Evolutionary conservation across 92 coral and sea anemone genomes (phyloP).

Genomic region (Palythoa grandis): DNA sequence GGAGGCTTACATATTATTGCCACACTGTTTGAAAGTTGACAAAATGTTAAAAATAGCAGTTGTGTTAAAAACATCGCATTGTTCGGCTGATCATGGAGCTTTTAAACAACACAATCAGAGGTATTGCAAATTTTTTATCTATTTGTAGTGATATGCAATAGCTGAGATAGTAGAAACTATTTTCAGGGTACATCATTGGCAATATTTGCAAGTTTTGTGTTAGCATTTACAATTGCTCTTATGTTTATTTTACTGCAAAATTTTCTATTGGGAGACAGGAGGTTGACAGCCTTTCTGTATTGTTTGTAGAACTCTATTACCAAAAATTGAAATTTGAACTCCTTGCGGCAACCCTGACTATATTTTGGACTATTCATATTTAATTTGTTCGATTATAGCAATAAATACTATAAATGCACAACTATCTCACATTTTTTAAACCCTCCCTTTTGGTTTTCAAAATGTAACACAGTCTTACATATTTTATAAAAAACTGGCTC

Average conservation of each 20-base stretch:
- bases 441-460: slow-evolving; percentile 31
- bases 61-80: slow-evolving; percentile 10
- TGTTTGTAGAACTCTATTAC: slow-evolving; percentile 20
- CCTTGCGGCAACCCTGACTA: slow-evolving; percentile 19
- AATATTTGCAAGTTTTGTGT: slow-evolving; percentile 11
- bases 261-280: slow-evolving; percentile 10
- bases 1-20: slow-evolving; percentile 18
- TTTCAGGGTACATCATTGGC: slow-evolving; percentile 25
- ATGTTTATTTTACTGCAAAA: slow-evolving; percentile 10
- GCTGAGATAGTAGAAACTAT: slow-evolving; percentile 30
- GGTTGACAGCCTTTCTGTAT: slow-evolving; percentile 11
- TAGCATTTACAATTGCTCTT: slow-evolving; percentile 11
- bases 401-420: slow-evolving; percentile 3
- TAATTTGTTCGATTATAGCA: slow-evolving; percentile 8
- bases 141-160: not conserved
- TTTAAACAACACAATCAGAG: not conserved
- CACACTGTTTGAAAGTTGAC: slow-evolving; percentile 29
- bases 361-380: slow-evolving; percentile 16
- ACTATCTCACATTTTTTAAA: slow-evolving; percentile 2
- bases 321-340: slow-evolving; percentile 16
- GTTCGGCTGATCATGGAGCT: slow-evolving; percentile 23
- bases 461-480: slow-evolving; percentile 19
- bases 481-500: slow-evolving; percentile 22
- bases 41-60: slow-evolving; percentile 29
- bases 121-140: not conserved